phyloP scores from a whole-genome alignment of 2,888 invertebrate genomes.

The Melieria omissa region DNA sequence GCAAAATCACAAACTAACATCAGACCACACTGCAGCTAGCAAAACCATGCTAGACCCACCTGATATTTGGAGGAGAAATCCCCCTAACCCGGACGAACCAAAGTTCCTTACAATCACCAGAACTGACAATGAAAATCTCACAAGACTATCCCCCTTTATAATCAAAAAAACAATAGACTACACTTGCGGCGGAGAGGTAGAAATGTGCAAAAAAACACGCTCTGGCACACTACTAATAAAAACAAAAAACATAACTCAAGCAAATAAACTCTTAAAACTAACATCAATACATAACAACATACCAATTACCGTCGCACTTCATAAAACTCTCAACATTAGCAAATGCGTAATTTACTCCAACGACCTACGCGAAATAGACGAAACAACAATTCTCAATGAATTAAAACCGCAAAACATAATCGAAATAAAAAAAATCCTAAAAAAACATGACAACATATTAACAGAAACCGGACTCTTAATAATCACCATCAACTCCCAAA shows the following conservation, averaged over 20 bases:
- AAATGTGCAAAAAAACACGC: no score
- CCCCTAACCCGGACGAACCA: not conserved
- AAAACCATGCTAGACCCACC: not conserved
- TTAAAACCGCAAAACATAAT: conserved; percentile 1
- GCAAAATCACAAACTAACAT: no score
- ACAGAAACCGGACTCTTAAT: not conserved
- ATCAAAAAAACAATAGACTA: not conserved
- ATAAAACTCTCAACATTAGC: not conserved
- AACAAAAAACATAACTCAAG: not conserved
- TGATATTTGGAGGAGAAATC: not conserved
- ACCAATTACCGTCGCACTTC: not conserved
- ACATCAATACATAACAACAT: not conserved
- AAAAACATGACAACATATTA: not conserved
- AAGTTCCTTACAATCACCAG: not conserved
- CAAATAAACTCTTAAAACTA: not conserved
- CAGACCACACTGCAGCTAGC: not conserved
- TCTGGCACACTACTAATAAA: not conserved
- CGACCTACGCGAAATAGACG: not conserved
- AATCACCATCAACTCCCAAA: not conserved
- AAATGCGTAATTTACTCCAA: not conserved
- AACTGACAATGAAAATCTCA: not conserved
- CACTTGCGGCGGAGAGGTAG: not conserved
- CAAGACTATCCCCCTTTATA: not conserved
- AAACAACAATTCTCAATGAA: not conserved
- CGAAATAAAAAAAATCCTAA: not conserved